Conservation (phyloP, 2,797 vertebrate species). For the Lepilemur septentrionalis region DNA sequence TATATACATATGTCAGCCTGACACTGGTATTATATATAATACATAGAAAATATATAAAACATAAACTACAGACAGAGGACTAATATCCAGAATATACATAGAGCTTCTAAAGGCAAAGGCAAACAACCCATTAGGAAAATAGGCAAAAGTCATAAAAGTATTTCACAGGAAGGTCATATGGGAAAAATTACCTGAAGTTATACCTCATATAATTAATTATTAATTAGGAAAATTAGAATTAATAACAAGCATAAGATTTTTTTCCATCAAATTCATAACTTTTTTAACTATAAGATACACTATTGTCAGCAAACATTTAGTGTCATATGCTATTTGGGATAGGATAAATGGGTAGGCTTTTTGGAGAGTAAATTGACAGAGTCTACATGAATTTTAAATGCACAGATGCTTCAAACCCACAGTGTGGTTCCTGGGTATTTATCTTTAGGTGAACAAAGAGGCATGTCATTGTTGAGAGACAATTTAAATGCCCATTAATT, state of each 20-base stretch:
- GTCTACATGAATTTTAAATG: background rate
- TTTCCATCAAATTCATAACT: background rate
- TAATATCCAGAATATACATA: background rate
- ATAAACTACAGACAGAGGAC: background rate
- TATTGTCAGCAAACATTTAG: background rate
- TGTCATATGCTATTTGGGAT: background rate
- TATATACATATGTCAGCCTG: too few species aligned
- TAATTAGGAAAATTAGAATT: slow-evolving; percentile 15
- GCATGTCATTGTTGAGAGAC: background rate
- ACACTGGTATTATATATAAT: too few species aligned
- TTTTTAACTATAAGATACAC: background rate
- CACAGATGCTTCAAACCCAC: background rate
- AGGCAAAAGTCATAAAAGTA: background rate
- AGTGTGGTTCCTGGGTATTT: background rate
- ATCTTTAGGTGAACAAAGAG: background rate
- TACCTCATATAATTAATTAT: background rate
- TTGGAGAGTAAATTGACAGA: background rate
- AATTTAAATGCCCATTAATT: background rate
- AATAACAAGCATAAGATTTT: background rate
- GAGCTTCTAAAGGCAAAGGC: background rate
- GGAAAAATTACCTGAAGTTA: background rate
- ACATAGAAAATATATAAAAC: background rate
- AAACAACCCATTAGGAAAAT: background rate
- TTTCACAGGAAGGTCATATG: background rate
- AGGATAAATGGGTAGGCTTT: background rate